A percentile compares a stretch with the other conserved stretches of the same genome.
Conservation (phyloP, 2,888 invertebrate genomes). For the Psylliodes chrysocephalus region DNA sequence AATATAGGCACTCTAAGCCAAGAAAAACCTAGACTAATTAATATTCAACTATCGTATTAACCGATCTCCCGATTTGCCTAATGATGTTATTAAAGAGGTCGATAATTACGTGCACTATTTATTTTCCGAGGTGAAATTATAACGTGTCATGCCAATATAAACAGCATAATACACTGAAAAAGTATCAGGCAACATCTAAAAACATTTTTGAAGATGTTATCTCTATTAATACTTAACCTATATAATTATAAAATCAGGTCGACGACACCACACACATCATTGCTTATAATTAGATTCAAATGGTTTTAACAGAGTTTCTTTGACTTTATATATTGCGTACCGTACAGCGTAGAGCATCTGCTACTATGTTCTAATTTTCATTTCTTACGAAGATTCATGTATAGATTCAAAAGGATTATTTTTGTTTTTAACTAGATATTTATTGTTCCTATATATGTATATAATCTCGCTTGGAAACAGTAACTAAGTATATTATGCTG, state of each 20-base stretch:
- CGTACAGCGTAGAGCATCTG: neutral
- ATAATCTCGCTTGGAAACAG: too few species aligned
- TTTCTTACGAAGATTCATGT: too few species aligned
- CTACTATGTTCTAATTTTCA: neutral
- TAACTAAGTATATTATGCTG: too few species aligned
- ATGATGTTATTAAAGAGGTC: conserved; percentile 26
- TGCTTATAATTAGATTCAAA: conserved; percentile 40
- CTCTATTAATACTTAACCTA: conserved; percentile 45
- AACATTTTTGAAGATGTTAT: conserved; percentile 38
- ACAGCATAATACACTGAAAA: conserved; percentile 19
- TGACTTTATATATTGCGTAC: neutral
- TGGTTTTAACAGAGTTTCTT: conserved; percentile 28
- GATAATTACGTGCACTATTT: conserved; percentile 30
- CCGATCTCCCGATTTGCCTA: conserved; percentile 24
- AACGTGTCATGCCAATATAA: conserved; percentile 31
- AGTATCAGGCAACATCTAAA: conserved; percentile 27
- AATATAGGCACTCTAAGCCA: neutral
- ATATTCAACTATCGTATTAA: conserved; percentile 20
- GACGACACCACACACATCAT: conserved; percentile 34
- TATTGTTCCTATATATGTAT: too few species aligned
- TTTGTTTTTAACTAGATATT: too few species aligned
- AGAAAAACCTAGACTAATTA: conserved; percentile 9
- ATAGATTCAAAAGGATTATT: too few species aligned
- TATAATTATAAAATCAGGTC: conserved; percentile 45
- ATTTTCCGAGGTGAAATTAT: conserved; percentile 28